Percentiles rank a stretch among this genome's conserved stretches.
Conservation (phyloP, 2,113 vertebrate species). For the Progne subis region DNA sequence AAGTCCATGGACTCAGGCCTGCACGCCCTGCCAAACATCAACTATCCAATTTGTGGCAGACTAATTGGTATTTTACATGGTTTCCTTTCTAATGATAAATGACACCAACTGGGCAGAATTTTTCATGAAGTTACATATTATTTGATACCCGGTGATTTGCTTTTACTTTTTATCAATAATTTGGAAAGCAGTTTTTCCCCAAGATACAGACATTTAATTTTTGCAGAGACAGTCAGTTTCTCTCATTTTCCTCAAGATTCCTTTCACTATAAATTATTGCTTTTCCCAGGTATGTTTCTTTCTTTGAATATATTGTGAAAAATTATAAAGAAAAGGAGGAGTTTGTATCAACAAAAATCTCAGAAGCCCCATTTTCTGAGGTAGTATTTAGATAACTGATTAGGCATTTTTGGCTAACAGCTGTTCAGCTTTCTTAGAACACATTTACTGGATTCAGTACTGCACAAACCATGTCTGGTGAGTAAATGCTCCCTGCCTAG, state of each 20-base stretch:
- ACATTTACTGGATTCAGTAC: background rate
- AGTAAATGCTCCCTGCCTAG: background rate
- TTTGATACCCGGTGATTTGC: background rate
- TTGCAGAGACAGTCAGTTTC: background rate
- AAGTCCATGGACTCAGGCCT: background rate
- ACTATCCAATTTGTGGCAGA: background rate
- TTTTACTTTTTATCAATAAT: background rate
- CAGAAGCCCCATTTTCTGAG: background rate
- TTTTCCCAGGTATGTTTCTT: background rate
- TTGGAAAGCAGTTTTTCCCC: background rate
- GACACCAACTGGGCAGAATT: background rate
- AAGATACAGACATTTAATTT: background rate
- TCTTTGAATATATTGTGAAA: background rate
- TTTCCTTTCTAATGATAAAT: constrained; percentile 11
- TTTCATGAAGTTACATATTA: background rate
- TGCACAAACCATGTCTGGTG: background rate
- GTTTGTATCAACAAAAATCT: background rate
- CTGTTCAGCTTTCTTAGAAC: background rate
- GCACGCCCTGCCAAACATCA: background rate
- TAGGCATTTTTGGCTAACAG: background rate
- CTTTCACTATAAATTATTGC: background rate
- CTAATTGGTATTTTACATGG: constrained; percentile 29
- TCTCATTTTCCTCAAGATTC: background rate
- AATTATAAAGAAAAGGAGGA: background rate
- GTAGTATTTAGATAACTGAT: background rate